These are phyloP conservation scores for Aurelia sp. DNA, from an alignment of 30 jellyfish, hydroid and myxozoan species.

Conservation along the genomic window DNA sequence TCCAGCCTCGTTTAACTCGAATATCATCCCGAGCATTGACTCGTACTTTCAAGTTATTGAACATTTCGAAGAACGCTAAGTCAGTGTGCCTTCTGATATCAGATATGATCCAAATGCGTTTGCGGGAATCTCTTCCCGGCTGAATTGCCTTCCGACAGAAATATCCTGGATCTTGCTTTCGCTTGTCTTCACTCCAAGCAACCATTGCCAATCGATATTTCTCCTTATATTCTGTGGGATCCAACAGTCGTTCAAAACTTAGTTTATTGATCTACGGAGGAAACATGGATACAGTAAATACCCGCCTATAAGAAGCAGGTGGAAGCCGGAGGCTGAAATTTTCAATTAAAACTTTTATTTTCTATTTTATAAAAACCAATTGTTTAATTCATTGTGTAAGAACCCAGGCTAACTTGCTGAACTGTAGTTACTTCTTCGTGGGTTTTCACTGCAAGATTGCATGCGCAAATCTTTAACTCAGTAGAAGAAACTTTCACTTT, in stretches of 20 bases:
- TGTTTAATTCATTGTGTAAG: too few relatives aligned
- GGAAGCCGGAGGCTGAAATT: too few relatives aligned
- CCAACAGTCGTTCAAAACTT: slow-evolving; percentile 64
- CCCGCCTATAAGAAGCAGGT: too few relatives aligned
- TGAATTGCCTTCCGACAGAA: slow-evolving; percentile 68
- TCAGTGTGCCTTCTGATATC: slow-evolving; percentile 87
- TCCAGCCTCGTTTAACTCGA: slow-evolving; percentile 84
- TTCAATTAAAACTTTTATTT: too few relatives aligned
- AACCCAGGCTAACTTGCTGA: too few relatives aligned
- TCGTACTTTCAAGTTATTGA: slow-evolving; percentile 38
- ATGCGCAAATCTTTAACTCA: too few relatives aligned
- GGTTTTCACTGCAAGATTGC: too few relatives aligned
- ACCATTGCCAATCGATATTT: slow-evolving; percentile 76
- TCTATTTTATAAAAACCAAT: too few relatives aligned
- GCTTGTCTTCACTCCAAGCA: slow-evolving; percentile 83
- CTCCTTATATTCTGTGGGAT: slow-evolving; percentile 87
- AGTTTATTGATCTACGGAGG: slow-evolving; percentile 37
- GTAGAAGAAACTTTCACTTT: too few relatives aligned
- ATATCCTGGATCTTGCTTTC: slow-evolving; percentile 56
- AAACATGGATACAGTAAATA: neutral
- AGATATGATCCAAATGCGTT: slow-evolving; percentile 69
- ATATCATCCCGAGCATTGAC: slow-evolving; percentile 41
- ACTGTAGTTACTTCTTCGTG: too few relatives aligned
- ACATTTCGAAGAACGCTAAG: slow-evolving; percentile 50
- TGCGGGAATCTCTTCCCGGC: slow-evolving; percentile 28